Conservation (phyloP, 2,888 invertebrate genomes). For the Scaptomyza parva region DNA sequence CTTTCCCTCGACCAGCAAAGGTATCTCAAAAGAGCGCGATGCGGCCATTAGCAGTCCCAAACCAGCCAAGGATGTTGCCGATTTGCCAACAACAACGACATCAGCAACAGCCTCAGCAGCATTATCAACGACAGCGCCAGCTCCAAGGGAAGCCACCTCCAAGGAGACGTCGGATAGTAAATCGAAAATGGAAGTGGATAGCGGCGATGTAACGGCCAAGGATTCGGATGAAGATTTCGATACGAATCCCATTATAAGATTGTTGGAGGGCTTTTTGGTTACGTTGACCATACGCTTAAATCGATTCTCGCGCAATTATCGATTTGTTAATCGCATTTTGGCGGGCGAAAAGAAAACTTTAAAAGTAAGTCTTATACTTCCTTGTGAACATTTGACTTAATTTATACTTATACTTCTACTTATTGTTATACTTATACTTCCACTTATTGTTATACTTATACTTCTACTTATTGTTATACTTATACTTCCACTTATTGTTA, state of each 20-base stretch:
- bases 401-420: neutral
- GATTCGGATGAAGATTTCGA: constrained; percentile 80
- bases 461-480: no score
- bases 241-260: constrained; percentile 80
- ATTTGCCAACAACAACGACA: constrained; percentile 54
- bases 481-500: no score
- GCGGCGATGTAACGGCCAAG: constrained; percentile 79
- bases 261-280: constrained; percentile 87
- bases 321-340: constrained; percentile 96
- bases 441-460: no score
- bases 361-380: constrained; percentile 90
- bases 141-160: constrained; percentile 50
- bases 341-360: constrained; percentile 94
- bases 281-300: constrained; percentile 93
- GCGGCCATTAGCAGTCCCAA: constrained; percentile 55
- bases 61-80: constrained; percentile 53
- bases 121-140: constrained; percentile 37
- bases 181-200: constrained; percentile 77
- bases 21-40: constrained; percentile 75
- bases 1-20: constrained; percentile 73
- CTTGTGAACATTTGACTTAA: no score
- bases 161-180: constrained; percentile 74
- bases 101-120: constrained; percentile 38
- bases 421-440: neutral
- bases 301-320: constrained; percentile 95